These are phyloP conservation scores for Patella pellucida DNA, from an alignment of 2,888 invertebrate species.

Conservation along the genomic window DNA sequence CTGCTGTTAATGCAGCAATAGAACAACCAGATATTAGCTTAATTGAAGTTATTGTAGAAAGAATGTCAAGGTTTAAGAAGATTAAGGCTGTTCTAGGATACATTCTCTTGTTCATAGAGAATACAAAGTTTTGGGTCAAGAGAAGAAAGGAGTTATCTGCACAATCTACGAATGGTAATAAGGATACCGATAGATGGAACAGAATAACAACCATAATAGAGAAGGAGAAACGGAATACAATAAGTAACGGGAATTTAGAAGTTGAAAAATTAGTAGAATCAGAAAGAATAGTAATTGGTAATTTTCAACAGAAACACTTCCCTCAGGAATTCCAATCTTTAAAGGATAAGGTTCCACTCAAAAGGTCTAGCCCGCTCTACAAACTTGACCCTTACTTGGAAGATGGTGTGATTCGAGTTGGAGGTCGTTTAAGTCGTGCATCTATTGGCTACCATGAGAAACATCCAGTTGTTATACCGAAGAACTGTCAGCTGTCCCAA, in stretches of 20 bases:
- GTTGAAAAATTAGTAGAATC: neutral
- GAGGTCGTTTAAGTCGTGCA: too few species aligned
- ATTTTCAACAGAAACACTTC: conserved; percentile 13
- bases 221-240: neutral
- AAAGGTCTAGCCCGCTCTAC: neutral
- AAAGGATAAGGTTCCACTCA: neutral
- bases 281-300: neutral
- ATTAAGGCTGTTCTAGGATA: neutral
- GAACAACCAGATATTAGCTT: too few species aligned
- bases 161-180: neutral
- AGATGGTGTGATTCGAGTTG: conserved; percentile 7
- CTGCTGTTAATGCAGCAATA: neutral
- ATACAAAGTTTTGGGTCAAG: neutral
- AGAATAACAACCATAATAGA: too few species aligned
- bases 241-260: neutral
- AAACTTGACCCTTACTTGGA: conserved; percentile 12
- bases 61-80: neutral
- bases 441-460: too few species aligned
- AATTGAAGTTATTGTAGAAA: neutral
- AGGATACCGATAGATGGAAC: too few species aligned
- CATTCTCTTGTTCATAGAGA: neutral
- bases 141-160: neutral
- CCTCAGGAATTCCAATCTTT: neutral
- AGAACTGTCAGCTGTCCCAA: too few species aligned
- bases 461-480: too few species aligned